Evolutionary conservation across 1,140 invertebrate genomes (phyloP).

Genomic region (Homalodisca vitripennis): DNA sequence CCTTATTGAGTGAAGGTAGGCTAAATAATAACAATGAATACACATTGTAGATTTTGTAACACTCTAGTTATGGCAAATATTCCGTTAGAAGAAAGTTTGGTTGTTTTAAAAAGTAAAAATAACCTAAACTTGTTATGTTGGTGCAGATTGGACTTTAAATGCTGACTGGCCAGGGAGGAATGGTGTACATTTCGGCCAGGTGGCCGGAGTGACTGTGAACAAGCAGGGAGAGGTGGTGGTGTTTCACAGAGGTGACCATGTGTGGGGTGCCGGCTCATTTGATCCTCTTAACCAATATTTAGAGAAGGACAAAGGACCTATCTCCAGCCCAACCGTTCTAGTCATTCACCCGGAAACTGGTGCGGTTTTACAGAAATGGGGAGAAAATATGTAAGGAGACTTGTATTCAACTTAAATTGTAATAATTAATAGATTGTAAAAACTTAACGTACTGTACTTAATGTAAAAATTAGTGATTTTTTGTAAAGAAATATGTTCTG

Average conservation of each 20-base stretch:
- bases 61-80: too few relatives aligned
- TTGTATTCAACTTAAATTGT: too few relatives aligned
- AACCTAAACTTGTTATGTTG: too few relatives aligned
- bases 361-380: slow-evolving; percentile 71
- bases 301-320: slow-evolving; percentile 59
- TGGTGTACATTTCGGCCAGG: slow-evolving; percentile 63
- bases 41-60: too few relatives aligned
- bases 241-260: slow-evolving; percentile 76
- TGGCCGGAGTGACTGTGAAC: slow-evolving; percentile 78
- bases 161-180: slow-evolving; percentile 54
- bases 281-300: slow-evolving; percentile 50
- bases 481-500: too few relatives aligned
- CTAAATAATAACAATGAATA: too few relatives aligned
- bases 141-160: slow-evolving; percentile 48
- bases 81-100: too few relatives aligned
- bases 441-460: too few relatives aligned
- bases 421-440: too few relatives aligned
- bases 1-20: too few relatives aligned
- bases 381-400: slow-evolving; percentile 66
- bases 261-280: slow-evolving; percentile 72
- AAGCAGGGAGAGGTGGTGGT: slow-evolving; percentile 70
- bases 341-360: slow-evolving; percentile 70
- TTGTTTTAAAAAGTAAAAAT: too few relatives aligned
- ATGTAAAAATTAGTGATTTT: too few relatives aligned
- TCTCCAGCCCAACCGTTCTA: slow-evolving; percentile 69